phyloP scores from a whole-genome alignment of 2,113 vertebrate genomes.

The Brachionichthys hirsutus region DNA sequence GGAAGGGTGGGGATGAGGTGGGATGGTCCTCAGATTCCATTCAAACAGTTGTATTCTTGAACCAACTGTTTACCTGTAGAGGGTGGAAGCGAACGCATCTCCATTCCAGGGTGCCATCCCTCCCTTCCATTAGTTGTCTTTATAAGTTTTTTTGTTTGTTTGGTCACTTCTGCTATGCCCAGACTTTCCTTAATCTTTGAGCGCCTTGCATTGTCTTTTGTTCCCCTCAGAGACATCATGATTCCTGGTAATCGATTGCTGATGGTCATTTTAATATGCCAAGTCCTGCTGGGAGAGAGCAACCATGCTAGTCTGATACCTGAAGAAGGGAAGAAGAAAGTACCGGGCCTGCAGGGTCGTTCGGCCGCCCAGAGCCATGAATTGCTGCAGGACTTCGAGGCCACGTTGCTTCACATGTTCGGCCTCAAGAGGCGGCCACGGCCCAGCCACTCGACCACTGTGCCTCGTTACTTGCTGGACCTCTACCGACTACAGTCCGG shows the following conservation, averaged over 20 bases:
- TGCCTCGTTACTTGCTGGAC: slow-evolving; percentile 96
- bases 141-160: slow-evolving; percentile 44
- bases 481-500: slow-evolving; percentile 97
- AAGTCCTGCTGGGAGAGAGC: slow-evolving; percentile 97
- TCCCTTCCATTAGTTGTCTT: slow-evolving; percentile 1
- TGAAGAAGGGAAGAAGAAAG: slow-evolving; percentile 96
- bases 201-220: slow-evolving; percentile 50
- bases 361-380: slow-evolving; percentile 91
- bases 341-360: slow-evolving; percentile 88
- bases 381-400: slow-evolving; percentile 98
- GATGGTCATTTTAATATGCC: slow-evolving; percentile 99
- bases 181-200: slow-evolving; percentile 44
- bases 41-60: slow-evolving; percentile 57
- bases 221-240: slow-evolving; percentile 94
- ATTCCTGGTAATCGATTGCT: slow-evolving; percentile 99
- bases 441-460: slow-evolving; percentile 86
- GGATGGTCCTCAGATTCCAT: slow-evolving; percentile 59
- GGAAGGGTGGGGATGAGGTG: slow-evolving; percentile 26
- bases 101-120: too few species aligned
- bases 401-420: slow-evolving; percentile 98
- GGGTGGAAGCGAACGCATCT: slow-evolving; percentile 46
- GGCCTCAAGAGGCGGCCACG: slow-evolving; percentile 93
- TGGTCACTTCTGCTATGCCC: not conserved
- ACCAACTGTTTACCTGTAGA: slow-evolving; percentile 76
- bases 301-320: slow-evolving; percentile 98